Base-by-base conservation (phyloP, 2,888 invertebrate species). In the Rhynchonema sp. region DNA sequence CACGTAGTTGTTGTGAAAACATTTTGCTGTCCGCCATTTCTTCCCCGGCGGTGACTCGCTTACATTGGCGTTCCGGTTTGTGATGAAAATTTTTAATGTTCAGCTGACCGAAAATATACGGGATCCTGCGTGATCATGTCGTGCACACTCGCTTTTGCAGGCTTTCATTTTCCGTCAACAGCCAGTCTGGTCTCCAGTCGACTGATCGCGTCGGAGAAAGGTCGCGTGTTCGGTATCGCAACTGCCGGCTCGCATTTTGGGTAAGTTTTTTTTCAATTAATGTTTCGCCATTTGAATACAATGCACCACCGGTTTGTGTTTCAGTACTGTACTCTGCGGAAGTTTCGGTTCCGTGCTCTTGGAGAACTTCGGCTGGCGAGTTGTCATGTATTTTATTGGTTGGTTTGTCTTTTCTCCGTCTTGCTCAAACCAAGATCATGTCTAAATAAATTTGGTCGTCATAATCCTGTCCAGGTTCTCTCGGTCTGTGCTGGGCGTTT, bases 91-190 rank as follows among this genome's bases (percentile, higher is more conserved):
- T n/a, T n/a, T n/a, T n/a, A n/a, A n/a, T n/a, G n/a, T n/a, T n/a
- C n/a, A n/a, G n/a, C n/a, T n/a, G n/a, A n/a, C n/a, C n/a, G n/a
- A n/a, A n/a, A n/a, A n/a, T n/a, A n/a, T n/a, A n/a, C n/a, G n/a
- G n/a, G n/a, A n/a, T n/a, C n/a, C n/a, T n/a, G n/a, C n/a, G n/a
- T n/a, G n/a, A n/a, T n/a, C n/a, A n/a, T n/a, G n/a, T n/a, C n/a
- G n/a, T n/a, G n/a, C n/a, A n/a, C n/a, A n/a, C n/a, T n/a, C n/a
- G n/a, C n/a, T 2, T 28, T 26, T 2, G 23, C 67, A 77, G 81
- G 82, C 59, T 80, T 82, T 55, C 83, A 83, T 73, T 82, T 82
- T 73, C 84, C 84, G 57, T 80, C 82, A 66, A 79, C 83, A 78
- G 83, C 82, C 58, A 83, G 82, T 68, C 72, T 84, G 58, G 81